phyloP scores from a whole-genome alignment of 2,888 invertebrate species.

The Synanthedon vespiformis region DNA sequence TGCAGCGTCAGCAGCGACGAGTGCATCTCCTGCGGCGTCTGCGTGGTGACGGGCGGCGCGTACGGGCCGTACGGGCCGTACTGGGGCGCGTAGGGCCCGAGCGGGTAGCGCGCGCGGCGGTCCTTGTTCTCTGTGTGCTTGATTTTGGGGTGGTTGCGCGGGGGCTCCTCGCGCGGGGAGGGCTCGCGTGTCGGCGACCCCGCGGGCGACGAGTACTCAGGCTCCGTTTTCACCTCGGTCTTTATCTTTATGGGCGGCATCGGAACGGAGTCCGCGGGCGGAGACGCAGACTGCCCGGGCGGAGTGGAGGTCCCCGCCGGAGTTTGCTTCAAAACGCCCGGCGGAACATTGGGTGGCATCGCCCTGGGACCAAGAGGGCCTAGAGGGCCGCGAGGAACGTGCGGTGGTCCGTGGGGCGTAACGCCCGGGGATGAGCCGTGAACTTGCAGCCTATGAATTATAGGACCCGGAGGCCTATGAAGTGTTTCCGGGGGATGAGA shows the following conservation, averaged over 20 bases:
- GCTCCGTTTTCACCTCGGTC: slow-evolving; percentile 61
- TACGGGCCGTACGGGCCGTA: slow-evolving; percentile 59
- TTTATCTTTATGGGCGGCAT: slow-evolving; percentile 39
- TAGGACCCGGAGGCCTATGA: not conserved
- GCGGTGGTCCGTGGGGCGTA: slow-evolving; percentile 3
- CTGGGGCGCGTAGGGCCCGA: slow-evolving; percentile 63
- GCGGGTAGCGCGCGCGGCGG: slow-evolving; percentile 47
- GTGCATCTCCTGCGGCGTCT: slow-evolving; percentile 7
- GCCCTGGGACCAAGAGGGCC: slow-evolving; percentile 9
- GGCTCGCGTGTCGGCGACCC: slow-evolving; percentile 28
- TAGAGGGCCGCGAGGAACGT: slow-evolving; percentile 4
- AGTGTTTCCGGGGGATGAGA: slow-evolving; percentile 1
- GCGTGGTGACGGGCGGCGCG: slow-evolving; percentile 25
- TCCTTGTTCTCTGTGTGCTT: slow-evolving; percentile 61
- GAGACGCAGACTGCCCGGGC: slow-evolving; percentile 3
- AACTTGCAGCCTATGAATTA: not conserved
- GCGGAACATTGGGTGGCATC: slow-evolving; percentile 5
- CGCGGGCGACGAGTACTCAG: slow-evolving; percentile 49
- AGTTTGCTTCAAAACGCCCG: slow-evolving; percentile 5
- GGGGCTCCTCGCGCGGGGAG: slow-evolving; percentile 34
- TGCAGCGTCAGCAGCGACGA: slow-evolving; percentile 3
- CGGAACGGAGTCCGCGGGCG: slow-evolving; percentile 1
- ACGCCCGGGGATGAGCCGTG: not conserved
- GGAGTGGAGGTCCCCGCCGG: slow-evolving; percentile 10
- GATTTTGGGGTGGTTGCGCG: slow-evolving; percentile 49